A percentile compares a stretch with the other conserved stretches of the same genome.
These are phyloP conservation scores for Cryptotermes secundus DNA, from an alignment of 1,140 invertebrate genomes.

Conservation along the genomic window DNA sequence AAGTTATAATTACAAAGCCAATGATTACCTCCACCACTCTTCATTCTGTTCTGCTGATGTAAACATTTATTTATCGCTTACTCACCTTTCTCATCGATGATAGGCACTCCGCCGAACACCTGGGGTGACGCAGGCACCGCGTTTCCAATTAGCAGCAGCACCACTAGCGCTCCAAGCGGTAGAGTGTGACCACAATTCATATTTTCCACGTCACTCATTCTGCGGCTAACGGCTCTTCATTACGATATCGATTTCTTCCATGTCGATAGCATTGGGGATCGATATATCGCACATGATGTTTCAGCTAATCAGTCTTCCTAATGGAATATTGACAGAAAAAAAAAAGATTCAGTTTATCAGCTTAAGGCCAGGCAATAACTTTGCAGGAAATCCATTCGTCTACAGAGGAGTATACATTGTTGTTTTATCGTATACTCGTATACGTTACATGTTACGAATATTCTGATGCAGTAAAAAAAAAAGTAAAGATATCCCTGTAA, in stretches of 20 bases:
- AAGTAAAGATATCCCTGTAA: no score
- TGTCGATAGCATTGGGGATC: neutral
- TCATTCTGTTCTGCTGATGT: no score
- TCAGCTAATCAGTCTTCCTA: neutral
- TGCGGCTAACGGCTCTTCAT: neutral
- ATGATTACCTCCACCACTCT: no score
- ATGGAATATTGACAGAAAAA: neutral
- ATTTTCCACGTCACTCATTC: neutral
- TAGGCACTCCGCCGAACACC: conserved; percentile 30
- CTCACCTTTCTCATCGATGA: conserved; percentile 27
- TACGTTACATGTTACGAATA: no score
- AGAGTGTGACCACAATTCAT: neutral
- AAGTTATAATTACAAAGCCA: no score
- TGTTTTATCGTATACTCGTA: no score
- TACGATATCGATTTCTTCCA: conserved; percentile 6
- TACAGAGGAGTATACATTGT: no score
- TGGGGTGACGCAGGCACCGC: neutral
- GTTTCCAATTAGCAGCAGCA: neutral
- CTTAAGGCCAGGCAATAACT: no score
- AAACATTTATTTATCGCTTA: neutral
- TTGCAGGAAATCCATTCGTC: no score
- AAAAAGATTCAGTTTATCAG: neutral
- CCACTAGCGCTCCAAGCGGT: neutral
- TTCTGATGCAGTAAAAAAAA: no score
- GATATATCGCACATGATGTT: neutral